Evolutionary conservation across 2,888 invertebrate genomes (phyloP), one percentile per base, ranked within the genome.

Genomic region (Criorhina ranunculi): DNA sequence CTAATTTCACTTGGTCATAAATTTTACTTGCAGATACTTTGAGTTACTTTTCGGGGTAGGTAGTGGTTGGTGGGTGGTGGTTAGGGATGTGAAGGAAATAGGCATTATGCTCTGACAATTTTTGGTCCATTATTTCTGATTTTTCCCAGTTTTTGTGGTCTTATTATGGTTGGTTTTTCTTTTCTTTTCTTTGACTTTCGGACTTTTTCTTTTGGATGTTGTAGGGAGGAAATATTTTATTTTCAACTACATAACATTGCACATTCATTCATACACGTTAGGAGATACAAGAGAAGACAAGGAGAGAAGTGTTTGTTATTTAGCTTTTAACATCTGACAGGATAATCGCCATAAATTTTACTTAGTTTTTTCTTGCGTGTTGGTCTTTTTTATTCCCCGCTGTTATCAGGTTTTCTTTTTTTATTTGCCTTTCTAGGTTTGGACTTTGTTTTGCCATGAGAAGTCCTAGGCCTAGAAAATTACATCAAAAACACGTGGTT

Each of bases 341-440:
- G 87, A 88, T 88, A 88, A 88, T 87, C 87, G 87, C 87, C 85
- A 88, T 88, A 88, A 88, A 88, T 88, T 88, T 87, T 88, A 88
- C 87, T 88, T 88, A 87, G 59, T 46, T 85, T 60, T 51, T 46
- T 24, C 4, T 24, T 24, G 2, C 4, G 24, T 24, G 24, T 44
- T 72, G 9, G 40, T 33, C n/a, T 55, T 31, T 67, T 55, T 70
- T 40, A 11, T 35, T 17, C 31, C n/a, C n/a, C n/a, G n/a, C n/a
- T 67, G 9, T 17, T 49, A 37, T 59, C 8, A 29, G 37, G 3
- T 42, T 53, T 8, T 24, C 37, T 12, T 46, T 37, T 49, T 33
- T 29, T 62, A 17, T 17, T 24, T 46, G 12, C 33, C 24, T 77
- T 51, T 24, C 44, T 62, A 40, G 40, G 62, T 75, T 75, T 73